Evolutionary conservation across 2,797 vertebrate genomes (phyloP), one percentile per base, ranked within the genome.

Genomic region (Rhinophrynus dorsalis): DNA sequence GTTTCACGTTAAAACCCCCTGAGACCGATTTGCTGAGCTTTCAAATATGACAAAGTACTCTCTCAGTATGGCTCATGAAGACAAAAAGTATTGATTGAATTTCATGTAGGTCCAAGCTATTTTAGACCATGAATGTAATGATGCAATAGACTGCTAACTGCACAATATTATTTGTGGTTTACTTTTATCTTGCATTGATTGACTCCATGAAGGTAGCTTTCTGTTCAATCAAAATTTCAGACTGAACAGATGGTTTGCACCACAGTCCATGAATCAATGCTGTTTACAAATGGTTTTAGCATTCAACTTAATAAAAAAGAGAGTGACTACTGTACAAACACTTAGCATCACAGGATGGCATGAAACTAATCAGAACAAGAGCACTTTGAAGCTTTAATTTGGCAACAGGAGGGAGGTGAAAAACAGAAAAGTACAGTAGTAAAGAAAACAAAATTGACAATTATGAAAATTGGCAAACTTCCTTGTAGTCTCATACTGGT

Each of bases 211-310:
- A 47, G 13, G 33, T 21, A 1, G 1, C 1, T 18, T 69, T 76
- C 48, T 74, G 40, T 63, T 47, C 6, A 56, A 74, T 20, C 12
- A 35, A 71, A 59, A 44, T 29, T 69, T 21, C 67, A 55, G 76
- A 52, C 65, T 55, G 5, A 27, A 37, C 61, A 65, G 77, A 27
- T 74, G 70, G 56, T 72, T 74, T 75, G 30, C 20, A 65, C 45
- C 73, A 61, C 4, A 10, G 74, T 17, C 27, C 69, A 38, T 64
- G 50, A 63, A 64, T 21, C n/a, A 60, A 47, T 52, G 29, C 64
- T 80, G 32, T 69, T 75, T 78, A 63, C 61, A 78, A 67, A 24
- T 74, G 17, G 35, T 9, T 57, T 80, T 52, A 74, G 56, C 27
- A 12, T 75, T 77, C 68, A 23, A 32, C 23, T 64, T 27, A n/a